Evolutionary conservation across 2,797 vertebrate species (phyloP).

Genomic region (Eulemur albifrons): DNA sequence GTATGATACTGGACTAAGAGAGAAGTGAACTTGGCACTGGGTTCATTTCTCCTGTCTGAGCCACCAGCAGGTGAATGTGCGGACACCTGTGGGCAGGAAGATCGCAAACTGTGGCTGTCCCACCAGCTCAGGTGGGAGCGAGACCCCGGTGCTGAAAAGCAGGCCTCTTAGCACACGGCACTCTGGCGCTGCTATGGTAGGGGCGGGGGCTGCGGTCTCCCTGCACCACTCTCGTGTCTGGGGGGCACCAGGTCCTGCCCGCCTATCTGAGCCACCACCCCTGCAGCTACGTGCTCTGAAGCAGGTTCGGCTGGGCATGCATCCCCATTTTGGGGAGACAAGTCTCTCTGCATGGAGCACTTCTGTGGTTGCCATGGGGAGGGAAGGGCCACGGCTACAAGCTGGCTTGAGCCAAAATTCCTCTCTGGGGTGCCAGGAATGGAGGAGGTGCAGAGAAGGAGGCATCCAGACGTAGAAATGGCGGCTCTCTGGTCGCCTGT

Average conservation of each 20-base stretch:
- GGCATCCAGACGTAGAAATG: too few species aligned
- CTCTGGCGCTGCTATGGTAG: neutral
- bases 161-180: neutral
- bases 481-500: fast-evolving
- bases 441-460: too few species aligned
- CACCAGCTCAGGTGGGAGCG: neutral
- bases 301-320: too few species aligned
- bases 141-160: neutral
- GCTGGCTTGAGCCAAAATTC: too few species aligned
- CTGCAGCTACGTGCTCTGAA: too few species aligned
- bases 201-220: neutral
- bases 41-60: neutral
- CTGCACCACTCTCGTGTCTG: neutral
- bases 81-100: neutral
- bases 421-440: too few species aligned
- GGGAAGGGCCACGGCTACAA: too few species aligned
- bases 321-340: too few species aligned
- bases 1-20: neutral
- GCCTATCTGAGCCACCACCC: neutral
- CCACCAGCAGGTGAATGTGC: neutral
- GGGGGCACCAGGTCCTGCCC: neutral
- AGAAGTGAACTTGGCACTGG: neutral
- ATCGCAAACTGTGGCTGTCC: neutral
- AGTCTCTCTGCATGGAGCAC: too few species aligned
- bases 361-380: too few species aligned